A percentile compares a stretch with the other conserved stretches of the same genome.
phyloP scores from a whole-genome alignment of 1,140 invertebrate species.

The Zelostemma sp. region DNA sequence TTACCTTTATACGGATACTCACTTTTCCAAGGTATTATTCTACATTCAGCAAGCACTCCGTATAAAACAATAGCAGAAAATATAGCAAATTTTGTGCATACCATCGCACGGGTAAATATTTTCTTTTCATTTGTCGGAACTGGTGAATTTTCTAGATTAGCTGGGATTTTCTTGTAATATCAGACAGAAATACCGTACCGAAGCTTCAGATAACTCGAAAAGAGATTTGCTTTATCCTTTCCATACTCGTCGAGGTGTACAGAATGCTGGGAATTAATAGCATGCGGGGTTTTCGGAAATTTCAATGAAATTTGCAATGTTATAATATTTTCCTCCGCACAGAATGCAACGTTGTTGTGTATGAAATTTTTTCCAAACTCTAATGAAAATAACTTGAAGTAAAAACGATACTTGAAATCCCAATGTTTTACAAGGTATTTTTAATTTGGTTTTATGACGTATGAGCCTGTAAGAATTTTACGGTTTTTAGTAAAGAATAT shows the following conservation, averaged over 20 bases:
- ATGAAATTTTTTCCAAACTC: no score
- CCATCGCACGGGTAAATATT: conserved; percentile 28
- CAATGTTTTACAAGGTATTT: no score
- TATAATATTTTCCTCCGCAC: no score
- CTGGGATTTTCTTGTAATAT: conserved; percentile 36
- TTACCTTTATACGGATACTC: conserved; percentile 14
- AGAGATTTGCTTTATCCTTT: conserved; percentile 15
- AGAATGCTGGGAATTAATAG: conserved; percentile 6
- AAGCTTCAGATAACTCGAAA: conserved; percentile 9
- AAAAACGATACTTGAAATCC: no score
- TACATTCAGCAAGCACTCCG: no score
- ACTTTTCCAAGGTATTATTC: conserved; percentile 26
- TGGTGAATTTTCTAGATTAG: conserved; percentile 33
- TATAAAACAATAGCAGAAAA: no score
- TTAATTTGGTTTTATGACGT: no score
- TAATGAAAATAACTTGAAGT: no score
- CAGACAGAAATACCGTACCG: conserved; percentile 13
- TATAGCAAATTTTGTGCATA: conserved; percentile 26
- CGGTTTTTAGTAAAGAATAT: no score
- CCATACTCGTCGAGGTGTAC: conserved; percentile 2
- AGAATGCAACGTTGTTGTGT: no score
- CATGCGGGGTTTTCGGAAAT: no score
- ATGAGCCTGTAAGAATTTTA: no score
- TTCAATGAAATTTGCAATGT: background rate
- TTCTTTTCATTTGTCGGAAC: conserved; percentile 33